A percentile compares a stretch with the other conserved stretches of the same genome.
These are phyloP conservation scores for Cavia aperea DNA, from an alignment of 2,113 vertebrate genomes.

Conservation along the genomic window DNA sequence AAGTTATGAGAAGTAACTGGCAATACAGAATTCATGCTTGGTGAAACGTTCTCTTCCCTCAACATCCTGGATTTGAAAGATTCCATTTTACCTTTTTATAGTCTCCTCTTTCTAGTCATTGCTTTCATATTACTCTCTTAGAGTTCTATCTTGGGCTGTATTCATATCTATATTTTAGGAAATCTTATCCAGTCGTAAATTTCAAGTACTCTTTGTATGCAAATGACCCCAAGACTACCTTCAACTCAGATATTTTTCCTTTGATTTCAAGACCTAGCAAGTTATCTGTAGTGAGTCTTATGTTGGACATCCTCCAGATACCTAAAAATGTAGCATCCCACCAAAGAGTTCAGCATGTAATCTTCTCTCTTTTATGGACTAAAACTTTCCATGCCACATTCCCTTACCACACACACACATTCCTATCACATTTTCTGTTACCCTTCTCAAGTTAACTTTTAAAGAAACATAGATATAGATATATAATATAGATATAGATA, in stretches of 20 bases:
- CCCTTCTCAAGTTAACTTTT: neutral
- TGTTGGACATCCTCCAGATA: neutral
- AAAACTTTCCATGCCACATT: neutral
- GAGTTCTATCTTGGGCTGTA: neutral
- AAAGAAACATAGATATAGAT: neutral
- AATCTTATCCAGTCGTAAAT: neutral
- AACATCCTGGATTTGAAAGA: neutral
- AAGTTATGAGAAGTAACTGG: neutral
- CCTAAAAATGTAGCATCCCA: neutral
- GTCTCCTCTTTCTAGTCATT: neutral
- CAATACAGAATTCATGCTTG: neutral
- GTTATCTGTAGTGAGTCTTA: neutral
- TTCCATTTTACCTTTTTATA: neutral
- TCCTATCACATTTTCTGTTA: neutral
- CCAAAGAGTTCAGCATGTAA: neutral
- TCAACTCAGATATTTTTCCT: neutral
- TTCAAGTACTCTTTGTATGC: neutral
- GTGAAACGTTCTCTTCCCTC: neutral
- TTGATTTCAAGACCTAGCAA: slow-evolving; percentile 2
- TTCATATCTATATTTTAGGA: neutral
- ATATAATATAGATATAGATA: neutral
- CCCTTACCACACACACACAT: neutral
- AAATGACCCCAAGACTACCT: neutral
- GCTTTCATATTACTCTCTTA: neutral
- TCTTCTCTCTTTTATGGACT: neutral